Percentiles rank a stretch among this genome's conserved stretches.
phyloP scores from a whole-genome alignment of 2,888 invertebrate species.

The Stenurella melanura region DNA sequence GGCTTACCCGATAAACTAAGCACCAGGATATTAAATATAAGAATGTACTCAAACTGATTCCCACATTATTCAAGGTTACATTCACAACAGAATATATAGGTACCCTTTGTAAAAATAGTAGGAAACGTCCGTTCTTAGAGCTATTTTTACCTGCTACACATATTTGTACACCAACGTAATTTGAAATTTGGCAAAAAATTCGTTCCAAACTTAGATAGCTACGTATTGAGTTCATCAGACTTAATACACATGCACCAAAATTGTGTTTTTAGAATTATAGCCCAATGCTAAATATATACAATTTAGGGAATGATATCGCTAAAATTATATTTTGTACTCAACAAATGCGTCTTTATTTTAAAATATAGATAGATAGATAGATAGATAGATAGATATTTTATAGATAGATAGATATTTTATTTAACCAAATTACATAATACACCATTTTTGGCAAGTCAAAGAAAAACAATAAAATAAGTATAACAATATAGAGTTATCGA shows the following conservation, averaged over 20 bases:
- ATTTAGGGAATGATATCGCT: neutral
- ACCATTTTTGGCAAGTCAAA: no score
- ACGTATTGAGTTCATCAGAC: constrained; percentile 9
- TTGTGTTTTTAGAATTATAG: neutral
- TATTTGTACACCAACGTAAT: constrained; percentile 32
- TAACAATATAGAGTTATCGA: no score
- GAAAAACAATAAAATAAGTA: no score
- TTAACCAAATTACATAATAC: no score
- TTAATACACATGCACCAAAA: neutral
- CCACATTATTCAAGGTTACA: constrained; percentile 25
- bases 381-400: no score
- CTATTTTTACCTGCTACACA: constrained; percentile 39
- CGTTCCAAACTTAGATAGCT: constrained; percentile 5
- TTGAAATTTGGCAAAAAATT: constrained; percentile 24
- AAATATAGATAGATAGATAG: no score
- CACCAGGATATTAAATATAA: neutral
- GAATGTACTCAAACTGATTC: constrained; percentile 2
- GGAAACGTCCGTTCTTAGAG: constrained; percentile 8
- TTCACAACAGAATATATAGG: neutral
- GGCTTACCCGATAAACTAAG: no score
- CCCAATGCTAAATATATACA: neutral
- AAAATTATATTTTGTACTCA: neutral
- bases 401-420: no score
- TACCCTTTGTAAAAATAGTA: constrained; percentile 23
- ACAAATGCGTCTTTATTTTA: neutral